phyloP scores from a whole-genome alignment of 1,140 invertebrate genomes.

The Mercenaria mercenaria region DNA sequence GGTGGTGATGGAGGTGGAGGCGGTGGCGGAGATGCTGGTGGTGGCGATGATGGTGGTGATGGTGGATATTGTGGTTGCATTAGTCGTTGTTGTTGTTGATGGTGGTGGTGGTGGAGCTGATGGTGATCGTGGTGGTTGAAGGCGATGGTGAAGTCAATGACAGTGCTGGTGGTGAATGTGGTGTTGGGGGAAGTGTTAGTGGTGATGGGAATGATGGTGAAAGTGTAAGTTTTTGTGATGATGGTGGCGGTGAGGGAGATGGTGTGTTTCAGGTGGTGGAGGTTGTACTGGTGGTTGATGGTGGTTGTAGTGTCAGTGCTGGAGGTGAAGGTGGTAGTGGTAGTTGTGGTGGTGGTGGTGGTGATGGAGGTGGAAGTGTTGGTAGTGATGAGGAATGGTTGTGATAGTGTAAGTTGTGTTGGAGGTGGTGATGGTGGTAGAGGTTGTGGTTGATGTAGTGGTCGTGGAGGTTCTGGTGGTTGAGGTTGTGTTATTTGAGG shows the following conservation, averaged over 20 bases:
- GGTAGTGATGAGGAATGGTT: neutral
- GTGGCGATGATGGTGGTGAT: too few relatives aligned
- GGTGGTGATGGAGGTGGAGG: too few relatives aligned
- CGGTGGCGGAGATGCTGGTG: too few relatives aligned
- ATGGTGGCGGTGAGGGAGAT: neutral
- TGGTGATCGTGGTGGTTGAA: too few relatives aligned
- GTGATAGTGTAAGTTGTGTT: neutral
- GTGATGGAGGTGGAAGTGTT: neutral
- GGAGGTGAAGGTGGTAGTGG: neutral
- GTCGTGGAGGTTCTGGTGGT: neutral
- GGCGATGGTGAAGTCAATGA: too few relatives aligned
- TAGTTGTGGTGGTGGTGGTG: neutral
- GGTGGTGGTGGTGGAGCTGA: too few relatives aligned
- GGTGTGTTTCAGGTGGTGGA: neutral
- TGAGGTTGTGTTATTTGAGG: neutral
- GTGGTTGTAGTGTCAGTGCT: neutral
- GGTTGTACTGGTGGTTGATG: neutral
- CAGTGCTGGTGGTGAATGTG: too few relatives aligned
- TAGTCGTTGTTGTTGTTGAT: too few relatives aligned
- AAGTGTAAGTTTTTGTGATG: neutral
- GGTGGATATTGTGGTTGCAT: too few relatives aligned
- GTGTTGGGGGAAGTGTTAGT: too few relatives aligned
- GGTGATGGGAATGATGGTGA: too few relatives aligned
- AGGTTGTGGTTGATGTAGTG: neutral
- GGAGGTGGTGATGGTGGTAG: neutral